These are phyloP conservation scores for Hozukius guyotensis DNA, from an alignment of 2,797 vertebrate genomes.

Conservation along the genomic window DNA sequence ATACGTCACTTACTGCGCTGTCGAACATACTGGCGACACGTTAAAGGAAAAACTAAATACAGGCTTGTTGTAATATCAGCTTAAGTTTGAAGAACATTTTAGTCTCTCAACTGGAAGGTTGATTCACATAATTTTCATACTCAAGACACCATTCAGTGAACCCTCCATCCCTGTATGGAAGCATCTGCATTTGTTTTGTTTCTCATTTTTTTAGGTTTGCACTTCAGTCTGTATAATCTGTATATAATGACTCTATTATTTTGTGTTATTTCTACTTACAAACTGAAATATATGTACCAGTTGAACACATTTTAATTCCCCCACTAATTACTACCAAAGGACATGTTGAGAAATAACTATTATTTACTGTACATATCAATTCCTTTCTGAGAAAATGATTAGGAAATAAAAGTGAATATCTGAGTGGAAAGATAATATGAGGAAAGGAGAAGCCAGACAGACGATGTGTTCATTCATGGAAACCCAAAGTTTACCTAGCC, in stretches of 20 bases:
- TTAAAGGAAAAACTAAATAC: background rate
- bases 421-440: background rate
- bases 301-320: background rate
- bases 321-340: background rate
- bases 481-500: conserved; percentile 85
- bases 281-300: background rate
- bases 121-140: background rate
- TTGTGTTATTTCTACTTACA: background rate
- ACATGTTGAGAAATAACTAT: background rate
- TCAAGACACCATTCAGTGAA: background rate
- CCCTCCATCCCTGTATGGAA: background rate
- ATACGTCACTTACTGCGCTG: background rate
- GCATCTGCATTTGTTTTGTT: background rate
- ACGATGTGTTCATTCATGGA: background rate
- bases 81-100: background rate
- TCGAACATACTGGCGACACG: background rate
- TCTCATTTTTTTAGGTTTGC: background rate
- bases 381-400: background rate
- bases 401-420: background rate
- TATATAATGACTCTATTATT: background rate
- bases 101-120: background rate
- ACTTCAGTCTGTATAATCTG: background rate
- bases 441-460: conserved; percentile 7
- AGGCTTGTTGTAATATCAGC: background rate
- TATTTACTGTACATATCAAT: background rate